A percentile compares a stretch with the other conserved stretches of the same genome.
Conservation (phyloP, 2,113 vertebrate species). For the Grantiella picta region DNA sequence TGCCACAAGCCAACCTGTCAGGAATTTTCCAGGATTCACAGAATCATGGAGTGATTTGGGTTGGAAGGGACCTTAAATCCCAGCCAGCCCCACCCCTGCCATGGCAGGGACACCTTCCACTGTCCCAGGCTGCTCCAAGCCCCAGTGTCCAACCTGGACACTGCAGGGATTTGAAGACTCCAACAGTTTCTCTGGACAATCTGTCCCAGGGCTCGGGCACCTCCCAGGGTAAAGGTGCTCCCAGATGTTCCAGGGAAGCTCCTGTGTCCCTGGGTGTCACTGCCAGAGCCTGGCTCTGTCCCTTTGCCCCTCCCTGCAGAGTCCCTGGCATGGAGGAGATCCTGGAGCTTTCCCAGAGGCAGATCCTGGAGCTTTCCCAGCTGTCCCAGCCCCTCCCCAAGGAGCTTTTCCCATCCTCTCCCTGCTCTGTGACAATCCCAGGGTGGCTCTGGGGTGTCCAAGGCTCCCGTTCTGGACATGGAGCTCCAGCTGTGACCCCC, state of each 20-base stretch:
- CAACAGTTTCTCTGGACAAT: neutral
- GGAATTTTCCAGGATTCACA: neutral
- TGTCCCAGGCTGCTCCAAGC: neutral
- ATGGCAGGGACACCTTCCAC: neutral
- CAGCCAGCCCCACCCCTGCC: neutral
- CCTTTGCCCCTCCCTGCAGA: neutral
- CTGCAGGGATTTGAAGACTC: neutral
- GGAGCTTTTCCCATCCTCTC: neutral
- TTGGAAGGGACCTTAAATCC: neutral
- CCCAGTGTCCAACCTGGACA: neutral
- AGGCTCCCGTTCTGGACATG: neutral
- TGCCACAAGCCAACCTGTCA: neutral
- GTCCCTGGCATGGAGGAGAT: neutral
- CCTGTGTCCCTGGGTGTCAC: neutral
- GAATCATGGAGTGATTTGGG: neutral
- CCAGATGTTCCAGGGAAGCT: neutral
- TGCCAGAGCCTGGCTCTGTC: neutral
- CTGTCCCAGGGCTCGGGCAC: neutral
- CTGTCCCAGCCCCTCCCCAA: neutral
- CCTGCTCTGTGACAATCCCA: neutral
- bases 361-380: neutral
- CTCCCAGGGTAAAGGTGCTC: neutral
- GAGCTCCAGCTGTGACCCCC: neutral
- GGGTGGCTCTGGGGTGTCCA: neutral
- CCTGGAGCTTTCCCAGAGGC: neutral